Base-by-base conservation (phyloP, 2,888 invertebrate genomes). In the Zootermopsis nevadensis region DNA sequence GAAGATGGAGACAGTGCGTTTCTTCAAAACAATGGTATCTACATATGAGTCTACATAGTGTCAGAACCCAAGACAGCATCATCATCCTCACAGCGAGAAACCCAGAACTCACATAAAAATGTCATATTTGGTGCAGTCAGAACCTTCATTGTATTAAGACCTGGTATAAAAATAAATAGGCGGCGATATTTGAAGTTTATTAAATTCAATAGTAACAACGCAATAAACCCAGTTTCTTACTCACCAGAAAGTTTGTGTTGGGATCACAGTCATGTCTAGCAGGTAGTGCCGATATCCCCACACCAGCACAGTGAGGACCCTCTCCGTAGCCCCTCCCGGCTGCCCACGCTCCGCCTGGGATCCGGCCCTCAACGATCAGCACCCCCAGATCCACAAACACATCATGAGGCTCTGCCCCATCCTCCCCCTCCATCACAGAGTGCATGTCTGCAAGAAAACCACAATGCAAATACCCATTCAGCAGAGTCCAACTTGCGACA, bases 261-360 rank as follows among this genome's bases (percentile, higher is more conserved):
- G 90, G 90, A 87, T 92, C 92, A 85, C 87, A 88, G 87, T 92
- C 92, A 86, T 90, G 89, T 84, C 88, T 89, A 85, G 90, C 86
- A 83, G 89, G 88, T 31, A 89, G 87, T 85, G 86, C 22, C 1
- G 79, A 79, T 67, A 82, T 77, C 19, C 82, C 82, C 30, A 82
- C 30, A 88, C 72, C 79, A 35, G 90, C 91, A 87, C 94, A 94
- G 88, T 94, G 95, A 42, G 94, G 94, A 60, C 94, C 94, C 89
- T 94, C 94, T 86, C 91, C 91, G 88, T 94, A 93, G 60, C 94
- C 94, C 86, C 93, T 69, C 35, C 80, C 82, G 22, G 74, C 69
- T 48, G 84, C 83, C 42, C 74, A 55, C 42, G 86, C 85, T 89
- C 85, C 90, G 86, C 92, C 91, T 81, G 91, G 90, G 86, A 91